Percentiles rank a stretch among this genome's conserved stretches.
These are phyloP conservation scores for Megathymus violae DNA, from an alignment of 1,140 invertebrate genomes.

Conservation along the genomic window DNA sequence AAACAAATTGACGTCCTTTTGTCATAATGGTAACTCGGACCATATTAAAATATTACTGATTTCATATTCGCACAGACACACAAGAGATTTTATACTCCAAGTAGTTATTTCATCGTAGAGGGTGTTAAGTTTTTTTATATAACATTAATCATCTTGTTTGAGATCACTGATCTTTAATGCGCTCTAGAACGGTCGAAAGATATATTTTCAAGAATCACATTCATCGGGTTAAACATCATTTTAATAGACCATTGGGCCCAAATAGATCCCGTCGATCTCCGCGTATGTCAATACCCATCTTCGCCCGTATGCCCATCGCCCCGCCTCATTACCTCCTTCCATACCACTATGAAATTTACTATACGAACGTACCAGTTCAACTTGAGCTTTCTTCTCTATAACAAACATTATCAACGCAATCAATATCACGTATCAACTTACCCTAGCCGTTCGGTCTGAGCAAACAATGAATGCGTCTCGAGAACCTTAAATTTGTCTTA, in stretches of 20 bases:
- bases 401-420: constrained; percentile 74
- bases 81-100: constrained; percentile 24
- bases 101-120: constrained; percentile 24
- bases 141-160: constrained; percentile 27
- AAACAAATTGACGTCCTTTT: too few species aligned
- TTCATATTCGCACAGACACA: constrained; percentile 20
- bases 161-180: constrained; percentile 24
- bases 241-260: constrained; percentile 24
- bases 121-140: constrained; percentile 32
- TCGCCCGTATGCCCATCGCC: constrained; percentile 70
- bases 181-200: constrained; percentile 13
- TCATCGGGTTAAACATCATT: constrained; percentile 34
- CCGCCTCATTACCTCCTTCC: constrained; percentile 76
- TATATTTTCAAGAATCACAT: constrained; percentile 31
- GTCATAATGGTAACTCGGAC: too few species aligned
- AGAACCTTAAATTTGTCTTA: constrained; percentile 49
- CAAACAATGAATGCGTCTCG: constrained; percentile 34
- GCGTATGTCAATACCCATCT: constrained; percentile 46
- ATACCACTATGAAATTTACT: constrained; percentile 71
- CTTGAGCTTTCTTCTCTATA: constrained; percentile 68
- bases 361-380: constrained; percentile 55
- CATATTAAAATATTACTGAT: constrained; percentile 35
- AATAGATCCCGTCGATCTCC: constrained; percentile 16
- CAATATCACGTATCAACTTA: constrained; percentile 69
- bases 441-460: constrained; percentile 53